phyloP scores from a whole-genome alignment of 2,797 vertebrate genomes.

The Tamandua tetradactyla region DNA sequence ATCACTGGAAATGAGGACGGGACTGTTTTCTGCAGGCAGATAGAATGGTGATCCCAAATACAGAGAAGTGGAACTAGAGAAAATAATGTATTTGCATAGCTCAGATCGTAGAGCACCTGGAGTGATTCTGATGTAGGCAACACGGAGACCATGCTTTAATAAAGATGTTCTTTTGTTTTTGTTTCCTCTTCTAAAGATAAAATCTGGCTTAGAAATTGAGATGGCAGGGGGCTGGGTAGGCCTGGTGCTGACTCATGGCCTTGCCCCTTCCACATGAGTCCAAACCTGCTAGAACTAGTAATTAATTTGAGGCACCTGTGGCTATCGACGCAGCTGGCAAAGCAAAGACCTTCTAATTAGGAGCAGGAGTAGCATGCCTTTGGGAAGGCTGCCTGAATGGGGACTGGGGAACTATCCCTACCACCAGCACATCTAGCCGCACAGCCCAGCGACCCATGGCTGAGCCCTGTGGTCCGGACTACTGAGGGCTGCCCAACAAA shows the following conservation, averaged over 20 bases:
- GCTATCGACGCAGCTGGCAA: not conserved
- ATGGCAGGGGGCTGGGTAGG: not conserved
- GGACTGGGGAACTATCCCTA: no score
- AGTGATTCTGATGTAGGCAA: not conserved
- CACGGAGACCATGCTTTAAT: not conserved
- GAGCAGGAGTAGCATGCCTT: not conserved
- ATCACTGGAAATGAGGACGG: conserved; percentile 26
- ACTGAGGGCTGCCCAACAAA: not conserved
- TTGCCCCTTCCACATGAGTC: conserved; percentile 41
- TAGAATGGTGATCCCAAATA: not conserved
- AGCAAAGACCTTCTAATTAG: conserved; percentile 40
- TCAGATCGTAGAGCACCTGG: not conserved
- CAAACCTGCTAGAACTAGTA: conserved; percentile 34
- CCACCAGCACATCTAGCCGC: not conserved
- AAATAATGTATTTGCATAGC: not conserved
- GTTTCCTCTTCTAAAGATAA: not conserved
- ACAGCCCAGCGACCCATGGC: not conserved
- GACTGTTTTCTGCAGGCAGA: conserved; percentile 20
- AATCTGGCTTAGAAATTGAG: conserved; percentile 8
- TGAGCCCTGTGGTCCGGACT: not conserved
- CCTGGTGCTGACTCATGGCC: conserved; percentile 30
- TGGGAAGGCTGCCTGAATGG: not conserved
- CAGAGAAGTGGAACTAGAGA: not conserved
- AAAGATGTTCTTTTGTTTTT: not conserved
- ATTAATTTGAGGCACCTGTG: conserved; percentile 52